phyloP scores from a whole-genome alignment of 2,797 vertebrate genomes.

The Chrysocyon brachyurus region DNA sequence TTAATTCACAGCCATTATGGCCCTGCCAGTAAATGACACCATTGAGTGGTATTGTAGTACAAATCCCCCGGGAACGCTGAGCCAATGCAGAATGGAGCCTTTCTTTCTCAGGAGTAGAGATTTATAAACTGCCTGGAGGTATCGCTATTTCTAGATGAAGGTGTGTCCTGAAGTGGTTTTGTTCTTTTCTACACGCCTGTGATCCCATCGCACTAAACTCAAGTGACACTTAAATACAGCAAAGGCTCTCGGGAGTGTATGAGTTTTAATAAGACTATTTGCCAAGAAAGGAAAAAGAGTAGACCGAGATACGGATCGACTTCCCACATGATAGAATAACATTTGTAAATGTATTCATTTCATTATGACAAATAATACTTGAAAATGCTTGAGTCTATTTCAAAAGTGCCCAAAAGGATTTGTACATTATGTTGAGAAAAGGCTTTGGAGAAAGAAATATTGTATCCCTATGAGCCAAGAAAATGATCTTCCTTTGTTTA shows the following conservation, averaged over 20 bases:
- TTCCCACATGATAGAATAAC: slow-evolving; percentile 29
- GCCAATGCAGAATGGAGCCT: slow-evolving; percentile 31
- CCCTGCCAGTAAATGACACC: background rate
- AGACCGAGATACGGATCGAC: slow-evolving; percentile 22
- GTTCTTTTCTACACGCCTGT: slow-evolving; percentile 48
- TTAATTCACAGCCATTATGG: slow-evolving; percentile 36
- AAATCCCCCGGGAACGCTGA: slow-evolving; percentile 12
- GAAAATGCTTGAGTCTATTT: slow-evolving; percentile 52
- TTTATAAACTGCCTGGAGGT: slow-evolving; percentile 60
- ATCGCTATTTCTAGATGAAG: slow-evolving; percentile 51
- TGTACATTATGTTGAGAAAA: slow-evolving; percentile 57
- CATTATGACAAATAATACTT: slow-evolving; percentile 59
- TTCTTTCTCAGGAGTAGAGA: slow-evolving; percentile 65
- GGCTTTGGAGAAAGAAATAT: slow-evolving; percentile 49
- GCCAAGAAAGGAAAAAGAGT: background rate
- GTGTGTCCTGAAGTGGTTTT: slow-evolving; percentile 4
- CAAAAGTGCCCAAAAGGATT: slow-evolving; percentile 25
- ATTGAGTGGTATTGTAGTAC: background rate
- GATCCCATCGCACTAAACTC: background rate
- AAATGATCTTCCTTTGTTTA: slow-evolving; percentile 45
- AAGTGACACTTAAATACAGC: slow-evolving; percentile 57
- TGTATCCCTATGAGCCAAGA: background rate
- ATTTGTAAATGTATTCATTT: slow-evolving; percentile 50
- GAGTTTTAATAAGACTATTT: slow-evolving; percentile 69
- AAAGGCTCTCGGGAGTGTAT: slow-evolving; percentile 19